A percentile compares a stretch with the other conserved stretches of the same genome.
phyloP scores from a whole-genome alignment of 2,888 invertebrate species.

The Stenotaenia linearis region DNA sequence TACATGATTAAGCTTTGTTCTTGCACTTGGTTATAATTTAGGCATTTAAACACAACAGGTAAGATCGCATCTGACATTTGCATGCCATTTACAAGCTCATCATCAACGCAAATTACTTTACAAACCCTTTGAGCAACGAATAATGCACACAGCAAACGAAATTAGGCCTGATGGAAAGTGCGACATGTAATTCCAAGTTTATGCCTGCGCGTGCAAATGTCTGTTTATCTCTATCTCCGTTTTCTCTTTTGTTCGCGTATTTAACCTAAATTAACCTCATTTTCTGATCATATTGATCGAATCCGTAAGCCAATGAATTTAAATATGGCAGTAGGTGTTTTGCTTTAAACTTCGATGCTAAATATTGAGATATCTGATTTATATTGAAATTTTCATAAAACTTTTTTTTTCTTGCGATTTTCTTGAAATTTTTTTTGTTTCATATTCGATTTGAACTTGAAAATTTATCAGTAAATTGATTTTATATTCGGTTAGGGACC shows the following conservation, averaged over 20 bases:
- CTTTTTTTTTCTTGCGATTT: neutral
- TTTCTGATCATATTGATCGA: slow-evolving; percentile 15
- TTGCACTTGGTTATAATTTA: slow-evolving; percentile 20
- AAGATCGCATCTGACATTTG: slow-evolving; percentile 26
- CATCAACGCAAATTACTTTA: neutral
- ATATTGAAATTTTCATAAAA: neutral
- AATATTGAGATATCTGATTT: too few species aligned
- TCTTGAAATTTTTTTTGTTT: neutral
- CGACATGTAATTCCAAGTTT: neutral
- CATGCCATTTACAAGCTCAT: neutral
- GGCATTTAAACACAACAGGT: neutral
- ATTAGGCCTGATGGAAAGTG: neutral
- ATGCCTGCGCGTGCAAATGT: neutral
- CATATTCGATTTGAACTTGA: neutral
- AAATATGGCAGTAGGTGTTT: neutral
- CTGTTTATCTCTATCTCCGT: neutral
- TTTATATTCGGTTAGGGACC: neutral
- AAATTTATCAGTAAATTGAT: neutral
- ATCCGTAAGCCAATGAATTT: neutral
- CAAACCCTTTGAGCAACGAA: neutral
- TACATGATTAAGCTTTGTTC: slow-evolving; percentile 11
- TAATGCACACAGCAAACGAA: neutral
- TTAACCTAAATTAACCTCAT: neutral
- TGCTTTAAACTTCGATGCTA: too few species aligned
- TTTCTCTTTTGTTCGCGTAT: neutral